phyloP scores from a whole-genome alignment of 2,888 invertebrate species.

The Xestoiulus laeticollis region DNA sequence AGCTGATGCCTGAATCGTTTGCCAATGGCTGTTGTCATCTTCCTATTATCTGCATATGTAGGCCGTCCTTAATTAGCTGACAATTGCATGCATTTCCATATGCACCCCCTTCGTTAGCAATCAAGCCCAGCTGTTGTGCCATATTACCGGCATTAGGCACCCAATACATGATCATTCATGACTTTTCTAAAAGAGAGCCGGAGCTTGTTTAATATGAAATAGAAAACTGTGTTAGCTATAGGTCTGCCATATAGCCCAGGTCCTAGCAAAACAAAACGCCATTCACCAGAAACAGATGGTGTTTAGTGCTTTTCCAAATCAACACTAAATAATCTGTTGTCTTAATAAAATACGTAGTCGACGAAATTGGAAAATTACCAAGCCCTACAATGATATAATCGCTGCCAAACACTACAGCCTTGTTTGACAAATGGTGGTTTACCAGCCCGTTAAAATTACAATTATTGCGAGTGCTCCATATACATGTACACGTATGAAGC shows the following conservation, averaged over 20 bases:
- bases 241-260: neutral
- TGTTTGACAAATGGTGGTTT: constrained; percentile 4
- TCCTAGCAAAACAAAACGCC: neutral
- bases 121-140: constrained; percentile 46
- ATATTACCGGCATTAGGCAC: constrained; percentile 28
- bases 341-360: neutral
- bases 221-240: neutral
- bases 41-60: constrained; percentile 40
- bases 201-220: constrained; percentile 21
- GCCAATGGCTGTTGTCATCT: constrained; percentile 43
- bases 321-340: constrained; percentile 51
- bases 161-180: constrained; percentile 28
- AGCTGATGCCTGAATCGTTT: constrained; percentile 18
- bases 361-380: neutral
- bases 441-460: constrained; percentile 21
- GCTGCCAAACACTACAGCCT: neutral
- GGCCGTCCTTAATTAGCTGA: constrained; percentile 46
- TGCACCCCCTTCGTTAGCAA: constrained; percentile 44
- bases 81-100: constrained; percentile 51
- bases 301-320: constrained; percentile 43
- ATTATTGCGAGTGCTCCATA: neutral
- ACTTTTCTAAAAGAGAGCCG: constrained; percentile 13
- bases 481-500: neutral
- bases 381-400: neutral
- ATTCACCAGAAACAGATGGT: constrained; percentile 39